Evolutionary conservation across 2,888 invertebrate species (phyloP).

Genomic region (Microctonus brassicae): DNA sequence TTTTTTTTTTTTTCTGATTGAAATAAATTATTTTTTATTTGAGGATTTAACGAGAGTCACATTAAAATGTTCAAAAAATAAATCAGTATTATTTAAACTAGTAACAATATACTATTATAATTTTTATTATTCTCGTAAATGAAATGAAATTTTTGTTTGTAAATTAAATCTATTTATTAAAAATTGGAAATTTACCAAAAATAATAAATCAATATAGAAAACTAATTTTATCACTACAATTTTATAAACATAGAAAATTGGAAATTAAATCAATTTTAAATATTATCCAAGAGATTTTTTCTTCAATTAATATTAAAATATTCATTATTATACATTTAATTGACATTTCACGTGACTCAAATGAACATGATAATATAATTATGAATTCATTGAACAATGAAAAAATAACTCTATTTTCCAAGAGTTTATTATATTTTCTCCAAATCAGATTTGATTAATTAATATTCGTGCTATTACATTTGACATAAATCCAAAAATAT

Average conservation of each 20-base stretch:
- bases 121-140: no score
- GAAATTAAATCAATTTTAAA: background rate
- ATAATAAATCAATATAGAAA: background rate
- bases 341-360: background rate
- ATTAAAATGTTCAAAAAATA: no score
- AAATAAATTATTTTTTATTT: no score
- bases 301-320: background rate
- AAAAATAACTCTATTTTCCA: background rate
- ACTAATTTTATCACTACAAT: background rate
- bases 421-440: background rate
- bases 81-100: no score
- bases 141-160: no score
- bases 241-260: background rate
- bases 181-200: no score
- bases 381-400: background rate
- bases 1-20: no score
- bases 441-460: background rate
- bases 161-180: background rate
- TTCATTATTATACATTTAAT: background rate
- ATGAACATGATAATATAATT: background rate
- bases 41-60: no score
- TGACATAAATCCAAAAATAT: background rate
- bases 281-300: background rate
- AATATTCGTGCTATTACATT: background rate
- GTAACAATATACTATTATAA: no score